Conservation (phyloP, 2,797 vertebrate species). For the Mus minutoides region DNA sequence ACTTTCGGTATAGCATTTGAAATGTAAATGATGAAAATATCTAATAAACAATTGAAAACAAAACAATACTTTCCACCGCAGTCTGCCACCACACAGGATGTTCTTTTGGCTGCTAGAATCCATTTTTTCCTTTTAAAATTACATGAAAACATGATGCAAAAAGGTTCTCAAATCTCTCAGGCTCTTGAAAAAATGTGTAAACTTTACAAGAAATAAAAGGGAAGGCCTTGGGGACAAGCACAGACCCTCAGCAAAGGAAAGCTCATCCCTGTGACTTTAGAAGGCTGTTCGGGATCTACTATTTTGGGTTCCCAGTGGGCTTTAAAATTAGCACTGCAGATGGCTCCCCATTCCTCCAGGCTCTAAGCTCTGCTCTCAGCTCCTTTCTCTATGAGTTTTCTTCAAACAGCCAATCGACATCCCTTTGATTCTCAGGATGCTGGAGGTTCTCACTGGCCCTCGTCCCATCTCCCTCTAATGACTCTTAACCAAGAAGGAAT, state of each 20-base stretch:
- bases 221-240: neutral
- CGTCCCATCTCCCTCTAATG: neutral
- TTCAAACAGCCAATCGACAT: neutral
- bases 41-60: too few species aligned
- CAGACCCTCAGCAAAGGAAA: neutral
- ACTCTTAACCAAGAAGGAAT: neutral
- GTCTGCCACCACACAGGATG: neutral
- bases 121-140: conserved; percentile 33
- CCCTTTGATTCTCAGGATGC: conserved; percentile 5
- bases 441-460: neutral
- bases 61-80: neutral
- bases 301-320: neutral
- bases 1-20: too few species aligned
- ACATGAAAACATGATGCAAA: conserved; percentile 44
- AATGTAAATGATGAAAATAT: too few species aligned
- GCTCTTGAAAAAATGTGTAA: conserved; percentile 37
- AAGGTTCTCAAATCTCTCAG: conserved; percentile 31
- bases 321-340: conserved; percentile 49
- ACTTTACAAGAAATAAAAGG: neutral
- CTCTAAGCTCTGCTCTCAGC: neutral
- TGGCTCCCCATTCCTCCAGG: neutral
- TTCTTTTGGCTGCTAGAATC: neutral
- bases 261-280: neutral
- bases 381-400: neutral
- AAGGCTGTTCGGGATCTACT: neutral